phyloP scores from a whole-genome alignment of 2,113 vertebrate genomes.

The Acrocephalus kingi region DNA sequence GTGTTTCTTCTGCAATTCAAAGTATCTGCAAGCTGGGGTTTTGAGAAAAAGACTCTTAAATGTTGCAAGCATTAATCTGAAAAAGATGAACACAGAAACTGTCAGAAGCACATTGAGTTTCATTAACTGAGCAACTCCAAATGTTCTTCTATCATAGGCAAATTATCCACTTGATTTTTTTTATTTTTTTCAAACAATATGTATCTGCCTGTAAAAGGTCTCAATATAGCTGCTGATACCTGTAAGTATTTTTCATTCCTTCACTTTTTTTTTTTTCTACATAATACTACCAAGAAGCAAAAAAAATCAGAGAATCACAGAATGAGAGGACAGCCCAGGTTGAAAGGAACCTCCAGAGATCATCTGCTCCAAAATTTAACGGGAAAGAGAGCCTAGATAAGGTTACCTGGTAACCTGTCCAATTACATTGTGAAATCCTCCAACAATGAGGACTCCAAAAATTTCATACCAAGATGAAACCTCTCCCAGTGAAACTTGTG shows the following conservation, averaged over 20 bases:
- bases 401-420: background rate
- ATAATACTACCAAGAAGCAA: background rate
- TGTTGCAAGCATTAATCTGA: background rate
- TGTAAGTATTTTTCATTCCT: background rate
- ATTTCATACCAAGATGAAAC: background rate
- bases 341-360: background rate
- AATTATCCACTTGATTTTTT: background rate
- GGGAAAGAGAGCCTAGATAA: background rate
- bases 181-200: background rate
- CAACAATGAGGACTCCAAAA: rapidly evolving
- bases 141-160: background rate
- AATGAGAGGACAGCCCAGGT: background rate
- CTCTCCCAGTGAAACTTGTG: background rate
- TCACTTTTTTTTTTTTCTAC: background rate
- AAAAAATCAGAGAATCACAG: background rate
- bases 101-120: background rate
- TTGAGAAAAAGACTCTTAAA: background rate
- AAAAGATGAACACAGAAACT: background rate
- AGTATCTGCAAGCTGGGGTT: background rate
- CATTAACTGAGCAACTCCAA: background rate
- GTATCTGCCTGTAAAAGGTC: background rate
- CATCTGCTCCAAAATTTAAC: background rate
- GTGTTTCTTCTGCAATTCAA: background rate
- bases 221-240: background rate
- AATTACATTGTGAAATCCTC: background rate